Evolutionary conservation across 2,797 vertebrate genomes (phyloP), one percentile per base, ranked within the genome.

Genomic region (Artibeus lituratus): DNA sequence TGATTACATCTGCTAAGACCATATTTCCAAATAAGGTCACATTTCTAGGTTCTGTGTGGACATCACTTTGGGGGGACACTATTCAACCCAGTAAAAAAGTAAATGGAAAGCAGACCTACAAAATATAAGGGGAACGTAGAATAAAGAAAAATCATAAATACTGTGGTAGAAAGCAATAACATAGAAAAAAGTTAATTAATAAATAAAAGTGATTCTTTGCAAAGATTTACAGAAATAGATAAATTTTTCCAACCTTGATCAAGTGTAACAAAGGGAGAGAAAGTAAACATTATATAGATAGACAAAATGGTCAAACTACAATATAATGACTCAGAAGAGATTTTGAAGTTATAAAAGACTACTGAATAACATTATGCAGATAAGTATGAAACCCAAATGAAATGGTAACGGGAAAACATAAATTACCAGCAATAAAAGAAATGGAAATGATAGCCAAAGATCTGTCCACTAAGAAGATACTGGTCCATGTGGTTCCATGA

Each of bases 161-260:
- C 10, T 18, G 53, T 18, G 78, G 32, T 26, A 49, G 32, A 78
- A 67, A 94, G 10, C 3, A 42, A 37, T 51, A 49, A 94, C 18
- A 57, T 65, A 65, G 42, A 15, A 59, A 53, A 9, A 59, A 12
- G 44, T 59, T 49, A 82, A 57, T 76, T 35, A 44, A 24, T 32
- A 26, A 21, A 67, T 32, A 21, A 26, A 67, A 82, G 24, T 22
- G n/a, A 73, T 91, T 84, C 21, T 24, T 73, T 11, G 16, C 62
- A 92, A 91, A 94, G 83, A 87, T 32, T 69, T 77, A 76, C 49
- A 93, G 53, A 80, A 86, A 87, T 42, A 76, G 42, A n/a, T 22
- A 55, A 49, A 42, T 18, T 55, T 87, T 80, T 51, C 21, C 42
- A 53, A 69, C 42, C 44, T 73, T 67, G 22, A 72, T 65, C 55